Conservation (phyloP, 2,113 vertebrate species). For the Vireo altiloquus region DNA sequence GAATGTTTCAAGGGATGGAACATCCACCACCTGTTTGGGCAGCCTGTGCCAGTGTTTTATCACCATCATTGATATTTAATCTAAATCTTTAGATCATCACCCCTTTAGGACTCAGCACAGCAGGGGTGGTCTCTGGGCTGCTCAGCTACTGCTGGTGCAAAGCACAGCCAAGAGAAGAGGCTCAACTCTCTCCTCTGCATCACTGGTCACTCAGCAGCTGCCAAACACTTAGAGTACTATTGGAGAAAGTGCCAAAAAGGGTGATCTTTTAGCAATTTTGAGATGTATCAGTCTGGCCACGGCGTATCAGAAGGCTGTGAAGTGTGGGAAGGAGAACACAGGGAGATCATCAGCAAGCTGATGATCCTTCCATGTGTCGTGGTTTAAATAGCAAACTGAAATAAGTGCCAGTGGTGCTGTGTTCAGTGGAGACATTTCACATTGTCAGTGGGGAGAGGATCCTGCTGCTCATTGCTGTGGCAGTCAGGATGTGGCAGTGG, state of each 20-base stretch:
- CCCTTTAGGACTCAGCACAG: neutral
- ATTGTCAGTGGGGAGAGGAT: neutral
- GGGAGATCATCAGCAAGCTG: neutral
- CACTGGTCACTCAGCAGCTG: neutral
- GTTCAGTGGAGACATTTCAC: accelerated
- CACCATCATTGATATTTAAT: neutral
- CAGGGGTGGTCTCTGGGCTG: neutral
- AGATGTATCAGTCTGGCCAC: neutral
- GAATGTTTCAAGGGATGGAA: neutral
- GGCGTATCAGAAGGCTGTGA: neutral
- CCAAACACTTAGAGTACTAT: neutral
- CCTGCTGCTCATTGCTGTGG: accelerated
- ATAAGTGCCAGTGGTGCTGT: neutral
- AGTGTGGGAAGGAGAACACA: neutral
- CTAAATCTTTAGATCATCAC: neutral
- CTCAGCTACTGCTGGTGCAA: neutral
- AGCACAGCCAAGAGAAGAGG: neutral
- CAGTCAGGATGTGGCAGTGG: neutral
- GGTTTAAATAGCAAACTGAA: neutral
- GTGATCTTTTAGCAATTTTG: neutral
- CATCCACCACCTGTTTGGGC: neutral
- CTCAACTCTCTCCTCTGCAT: neutral
- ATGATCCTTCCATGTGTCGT: neutral
- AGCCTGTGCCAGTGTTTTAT: neutral
- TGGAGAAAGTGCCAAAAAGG: neutral